Percentiles rank a stretch among this genome's conserved stretches.
These are phyloP conservation scores for Drosophila atripex DNA, from an alignment of 2,888 invertebrate species.

Conservation along the genomic window DNA sequence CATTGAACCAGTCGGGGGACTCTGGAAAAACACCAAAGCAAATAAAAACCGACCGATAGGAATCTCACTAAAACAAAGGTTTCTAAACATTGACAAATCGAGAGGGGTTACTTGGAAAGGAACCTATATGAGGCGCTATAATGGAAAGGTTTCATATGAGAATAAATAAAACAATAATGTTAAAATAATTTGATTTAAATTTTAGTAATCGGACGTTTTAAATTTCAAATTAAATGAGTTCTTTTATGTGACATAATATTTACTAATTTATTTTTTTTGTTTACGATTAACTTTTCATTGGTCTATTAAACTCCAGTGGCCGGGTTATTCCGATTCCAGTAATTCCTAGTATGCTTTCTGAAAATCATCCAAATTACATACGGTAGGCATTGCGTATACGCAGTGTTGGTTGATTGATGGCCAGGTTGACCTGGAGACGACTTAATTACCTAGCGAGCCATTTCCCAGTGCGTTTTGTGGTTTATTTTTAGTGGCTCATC, in stretches of 20 bases:
- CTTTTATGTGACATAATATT: no score
- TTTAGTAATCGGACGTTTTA: no score
- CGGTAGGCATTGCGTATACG: conserved; percentile 33
- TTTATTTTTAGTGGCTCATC: conserved; percentile 35
- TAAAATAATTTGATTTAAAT: no score
- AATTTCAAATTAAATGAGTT: no score
- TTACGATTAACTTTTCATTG: no score
- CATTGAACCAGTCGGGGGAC: background rate
- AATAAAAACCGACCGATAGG: conserved; percentile 12
- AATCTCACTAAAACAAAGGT: conserved; percentile 28
- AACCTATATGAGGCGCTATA: background rate
- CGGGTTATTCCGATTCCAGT: background rate
- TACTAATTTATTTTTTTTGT: no score
- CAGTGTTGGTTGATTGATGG: conserved; percentile 63
- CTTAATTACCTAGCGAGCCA: conserved; percentile 51
- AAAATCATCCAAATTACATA: conserved; percentile 24
- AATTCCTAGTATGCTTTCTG: background rate
- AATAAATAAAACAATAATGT: background rate
- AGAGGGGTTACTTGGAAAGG: background rate
- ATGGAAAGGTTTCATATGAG: no score
- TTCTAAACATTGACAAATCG: conserved; percentile 28
- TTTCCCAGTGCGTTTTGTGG: background rate
- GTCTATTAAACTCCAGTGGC: background rate
- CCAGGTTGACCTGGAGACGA: conserved; percentile 42
- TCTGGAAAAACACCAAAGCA: conserved; percentile 14